These are phyloP conservation scores for Andrena camellia DNA, from an alignment of 2,888 invertebrate genomes.

Conservation along the genomic window DNA sequence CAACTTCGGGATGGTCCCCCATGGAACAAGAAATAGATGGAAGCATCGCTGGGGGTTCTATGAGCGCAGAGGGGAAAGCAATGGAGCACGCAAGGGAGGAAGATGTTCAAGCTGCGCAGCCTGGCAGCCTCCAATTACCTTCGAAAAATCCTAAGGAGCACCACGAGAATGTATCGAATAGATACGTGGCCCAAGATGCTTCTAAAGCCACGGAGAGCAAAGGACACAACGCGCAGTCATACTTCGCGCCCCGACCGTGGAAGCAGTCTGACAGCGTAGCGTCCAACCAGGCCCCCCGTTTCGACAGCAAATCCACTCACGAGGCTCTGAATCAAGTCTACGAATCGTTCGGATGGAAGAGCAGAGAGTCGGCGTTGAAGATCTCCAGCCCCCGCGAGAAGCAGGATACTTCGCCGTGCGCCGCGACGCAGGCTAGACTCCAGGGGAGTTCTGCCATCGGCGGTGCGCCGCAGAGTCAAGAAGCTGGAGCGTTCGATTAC, in stretches of 20 bases:
- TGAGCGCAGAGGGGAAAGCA: background rate
- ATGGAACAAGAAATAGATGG: background rate
- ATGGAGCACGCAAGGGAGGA: background rate
- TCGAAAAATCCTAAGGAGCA: too few relatives aligned
- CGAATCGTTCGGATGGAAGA: background rate
- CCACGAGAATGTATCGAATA: too few relatives aligned
- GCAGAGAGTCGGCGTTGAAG: background rate
- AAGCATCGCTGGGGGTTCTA: background rate
- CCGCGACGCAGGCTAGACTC: slow-evolving; percentile 34
- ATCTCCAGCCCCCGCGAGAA: background rate
- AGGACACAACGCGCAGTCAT: background rate
- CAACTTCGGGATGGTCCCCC: too few relatives aligned
- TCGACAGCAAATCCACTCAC: background rate
- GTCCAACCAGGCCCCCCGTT: background rate
- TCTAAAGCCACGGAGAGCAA: background rate
- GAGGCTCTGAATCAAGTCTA: background rate
- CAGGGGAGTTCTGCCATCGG: background rate
- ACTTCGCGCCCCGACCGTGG: background rate
- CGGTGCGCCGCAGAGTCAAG: background rate
- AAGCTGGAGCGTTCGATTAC: background rate
- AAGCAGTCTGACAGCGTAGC: background rate
- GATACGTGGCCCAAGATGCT: background rate
- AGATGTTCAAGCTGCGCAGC: too few relatives aligned
- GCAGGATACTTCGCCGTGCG: slow-evolving; percentile 26
- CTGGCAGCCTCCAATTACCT: too few relatives aligned